These are phyloP conservation scores for Scytalopus superciliaris DNA, from an alignment of 2,113 vertebrate species.

Conservation along the genomic window DNA sequence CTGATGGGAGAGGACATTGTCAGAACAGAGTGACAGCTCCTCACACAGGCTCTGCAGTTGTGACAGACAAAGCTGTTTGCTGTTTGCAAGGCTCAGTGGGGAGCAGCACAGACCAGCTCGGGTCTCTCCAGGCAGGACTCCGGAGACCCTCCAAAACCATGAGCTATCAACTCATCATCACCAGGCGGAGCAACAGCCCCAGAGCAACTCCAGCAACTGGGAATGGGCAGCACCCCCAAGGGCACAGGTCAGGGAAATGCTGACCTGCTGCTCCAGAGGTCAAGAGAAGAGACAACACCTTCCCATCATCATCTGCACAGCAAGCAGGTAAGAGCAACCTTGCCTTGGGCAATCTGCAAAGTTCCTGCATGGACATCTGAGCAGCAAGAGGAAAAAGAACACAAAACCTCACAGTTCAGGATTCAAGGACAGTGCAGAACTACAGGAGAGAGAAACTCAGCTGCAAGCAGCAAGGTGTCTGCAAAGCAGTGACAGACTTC, in stretches of 20 bases:
- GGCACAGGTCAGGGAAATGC: background rate
- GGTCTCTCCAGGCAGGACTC: background rate
- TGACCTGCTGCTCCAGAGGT: background rate
- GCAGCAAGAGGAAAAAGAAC: background rate
- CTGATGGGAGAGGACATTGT: constrained; percentile 4
- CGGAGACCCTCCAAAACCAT: background rate
- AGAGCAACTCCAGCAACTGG: background rate
- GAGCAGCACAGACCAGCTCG: background rate
- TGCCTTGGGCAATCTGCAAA: accelerated
- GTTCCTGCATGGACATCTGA: accelerated
- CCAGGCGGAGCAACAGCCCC: background rate
- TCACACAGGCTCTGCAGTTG: background rate
- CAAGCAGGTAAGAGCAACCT: background rate
- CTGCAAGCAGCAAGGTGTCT: constrained; percentile 20
- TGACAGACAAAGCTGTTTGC: constrained; percentile 14
- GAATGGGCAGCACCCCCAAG: background rate
- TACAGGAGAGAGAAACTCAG: background rate
- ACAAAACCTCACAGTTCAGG: background rate
- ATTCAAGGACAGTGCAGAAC: constrained; percentile 48
- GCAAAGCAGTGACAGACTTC: background rate
- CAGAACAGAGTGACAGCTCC: constrained; percentile 29
- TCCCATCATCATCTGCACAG: background rate
- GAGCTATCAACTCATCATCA: background rate
- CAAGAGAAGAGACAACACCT: background rate
- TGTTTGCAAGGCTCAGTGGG: background rate